Base-by-base conservation (phyloP, 2,888 invertebrate species). In the Catocala sponsa region DNA sequence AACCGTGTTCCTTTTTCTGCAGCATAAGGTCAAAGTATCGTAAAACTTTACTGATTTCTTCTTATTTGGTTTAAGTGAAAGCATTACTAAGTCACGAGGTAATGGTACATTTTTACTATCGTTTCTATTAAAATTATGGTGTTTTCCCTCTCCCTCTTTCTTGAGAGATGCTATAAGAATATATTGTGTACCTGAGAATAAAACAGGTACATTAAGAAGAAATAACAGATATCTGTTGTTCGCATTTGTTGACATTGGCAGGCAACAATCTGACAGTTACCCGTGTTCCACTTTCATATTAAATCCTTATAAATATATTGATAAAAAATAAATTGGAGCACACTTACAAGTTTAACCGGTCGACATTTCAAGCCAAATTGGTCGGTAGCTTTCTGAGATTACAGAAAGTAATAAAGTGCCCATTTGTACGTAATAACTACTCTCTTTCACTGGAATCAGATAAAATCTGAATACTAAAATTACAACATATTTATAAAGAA, bases 331-430 rank as follows among this genome's bases (percentile, higher is more conserved):
- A 72, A 69, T 62, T 67, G 55, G 58, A 61, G 47, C 56, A 64
- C 60, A 55, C 59, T 65, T 69, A 67, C 58, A 68, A 59, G 53
- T 66, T 51, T 53, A 71, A 78, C 76, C 79, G 66, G 79, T 78
- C 15, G 25, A 15, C 35, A 60, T 68, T 66, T 42, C 46, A 58
- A 67, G 61, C 55, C 59, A 56, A 78, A 71, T 68, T 54, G 49
- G 55, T 67, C 59, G 59, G 68, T 68, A 63, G 62, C 67, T 48
- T 55, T 65, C 63, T 49, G 67, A 65, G 71, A 68, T 73, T 78
- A 63, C 65, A 52, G 67, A 78, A 78, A 78, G 68, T 69, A 72
- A 69, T 70, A 61, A 66, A 64, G 66, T 68, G 32, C 55, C 53
- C 48, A 70, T 78, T 66, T 65, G 56, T 58, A 60, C 51, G 51